Evolutionary conservation across 53 echinoderm and acorn worm species (phyloP).

Genomic region (Apostichopus leukothele): DNA sequence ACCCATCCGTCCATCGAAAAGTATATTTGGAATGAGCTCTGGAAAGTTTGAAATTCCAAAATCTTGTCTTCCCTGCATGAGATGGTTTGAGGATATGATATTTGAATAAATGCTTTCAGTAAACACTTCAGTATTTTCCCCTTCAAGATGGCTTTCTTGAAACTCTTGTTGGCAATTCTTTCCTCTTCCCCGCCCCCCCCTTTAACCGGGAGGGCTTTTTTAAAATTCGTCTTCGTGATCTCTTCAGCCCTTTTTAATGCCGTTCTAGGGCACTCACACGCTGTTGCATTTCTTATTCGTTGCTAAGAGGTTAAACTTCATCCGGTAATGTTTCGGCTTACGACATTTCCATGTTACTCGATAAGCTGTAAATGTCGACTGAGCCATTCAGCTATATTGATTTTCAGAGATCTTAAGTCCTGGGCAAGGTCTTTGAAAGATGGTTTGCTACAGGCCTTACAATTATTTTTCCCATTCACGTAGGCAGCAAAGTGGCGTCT

Average conservation of each 20-base stretch:
- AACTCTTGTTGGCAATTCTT: neutral
- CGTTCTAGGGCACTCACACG: neutral
- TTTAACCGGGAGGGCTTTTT: neutral
- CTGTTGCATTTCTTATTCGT: neutral
- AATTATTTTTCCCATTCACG: neutral
- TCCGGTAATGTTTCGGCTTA: neutral
- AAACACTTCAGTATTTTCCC: neutral
- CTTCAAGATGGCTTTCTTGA: neutral
- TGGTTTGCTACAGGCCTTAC: neutral
- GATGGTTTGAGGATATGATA: neutral
- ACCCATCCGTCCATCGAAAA: too few relatives aligned
- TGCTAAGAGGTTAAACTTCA: neutral
- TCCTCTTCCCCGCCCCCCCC: neutral
- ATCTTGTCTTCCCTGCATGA: neutral
- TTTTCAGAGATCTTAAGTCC: neutral
- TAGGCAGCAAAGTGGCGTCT: too few relatives aligned
- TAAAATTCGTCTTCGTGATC: neutral
- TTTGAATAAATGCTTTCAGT: conserved; percentile 9
- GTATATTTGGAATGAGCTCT: too few relatives aligned
- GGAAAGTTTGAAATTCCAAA: too few relatives aligned
- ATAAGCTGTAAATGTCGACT: neutral
- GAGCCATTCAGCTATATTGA: neutral
- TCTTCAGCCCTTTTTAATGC: neutral
- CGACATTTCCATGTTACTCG: neutral
- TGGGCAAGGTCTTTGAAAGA: neutral